These are phyloP conservation scores for Platichthys stellatus DNA, from an alignment of 2,113 vertebrate genomes.

Conservation along the genomic window DNA sequence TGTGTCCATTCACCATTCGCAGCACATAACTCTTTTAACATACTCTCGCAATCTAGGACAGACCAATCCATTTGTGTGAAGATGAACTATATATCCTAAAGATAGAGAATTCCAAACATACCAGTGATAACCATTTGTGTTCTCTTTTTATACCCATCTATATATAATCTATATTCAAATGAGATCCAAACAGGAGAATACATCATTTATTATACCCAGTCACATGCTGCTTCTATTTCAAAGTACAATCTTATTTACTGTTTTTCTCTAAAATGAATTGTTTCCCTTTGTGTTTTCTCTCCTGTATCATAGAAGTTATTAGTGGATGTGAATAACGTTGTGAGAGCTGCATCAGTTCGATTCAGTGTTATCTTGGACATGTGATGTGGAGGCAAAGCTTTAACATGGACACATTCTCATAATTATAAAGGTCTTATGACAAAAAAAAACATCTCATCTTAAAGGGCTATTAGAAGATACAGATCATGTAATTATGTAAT, in stretches of 20 bases:
- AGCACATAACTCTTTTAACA: slow-evolving; percentile 18
- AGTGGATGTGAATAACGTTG: too few species aligned
- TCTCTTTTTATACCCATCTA: background rate
- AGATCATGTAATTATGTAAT: too few species aligned
- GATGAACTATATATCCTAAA: slow-evolving; percentile 7
- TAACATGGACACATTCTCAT: too few species aligned
- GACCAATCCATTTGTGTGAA: slow-evolving; percentile 43
- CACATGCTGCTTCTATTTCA: background rate
- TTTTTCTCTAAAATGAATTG: background rate
- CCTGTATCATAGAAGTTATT: too few species aligned
- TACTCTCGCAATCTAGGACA: slow-evolving; percentile 14
- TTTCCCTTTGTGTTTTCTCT: too few species aligned
- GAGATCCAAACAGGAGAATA: background rate
- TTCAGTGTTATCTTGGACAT: too few species aligned
- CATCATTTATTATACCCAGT: background rate
- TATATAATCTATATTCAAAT: background rate
- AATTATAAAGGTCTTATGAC: too few species aligned
- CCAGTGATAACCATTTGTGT: too few species aligned
- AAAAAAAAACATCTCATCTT: too few species aligned
- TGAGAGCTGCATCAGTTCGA: too few species aligned
- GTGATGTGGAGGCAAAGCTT: too few species aligned
- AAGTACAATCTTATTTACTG: background rate
- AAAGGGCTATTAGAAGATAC: too few species aligned
- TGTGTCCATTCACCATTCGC: slow-evolving; percentile 15
- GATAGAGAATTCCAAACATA: background rate